Evolutionary conservation across 2,888 invertebrate species (phyloP).

Genomic region (Taphrorychus bicolor): DNA sequence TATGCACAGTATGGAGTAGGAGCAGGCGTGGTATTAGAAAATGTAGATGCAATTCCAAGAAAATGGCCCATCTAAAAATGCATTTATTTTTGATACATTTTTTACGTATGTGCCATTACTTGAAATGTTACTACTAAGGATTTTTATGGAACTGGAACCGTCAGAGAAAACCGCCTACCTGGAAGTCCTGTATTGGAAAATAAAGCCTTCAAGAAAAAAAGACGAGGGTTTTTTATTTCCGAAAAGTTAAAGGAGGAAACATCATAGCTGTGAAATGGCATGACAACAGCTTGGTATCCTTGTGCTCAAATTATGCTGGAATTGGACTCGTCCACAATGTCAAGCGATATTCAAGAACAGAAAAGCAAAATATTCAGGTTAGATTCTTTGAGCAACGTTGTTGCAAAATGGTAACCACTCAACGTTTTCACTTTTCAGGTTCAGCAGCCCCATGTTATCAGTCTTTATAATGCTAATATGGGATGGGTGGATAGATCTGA

Average conservation of each 20-base stretch:
- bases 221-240: too few relatives aligned
- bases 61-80: not conserved
- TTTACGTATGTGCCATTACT: slow-evolving; percentile 40
- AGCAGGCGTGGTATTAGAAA: slow-evolving; percentile 12
- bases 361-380: not conserved
- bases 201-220: not conserved
- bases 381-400: too few relatives aligned
- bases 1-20: slow-evolving; percentile 39
- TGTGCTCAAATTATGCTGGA: slow-evolving; percentile 32
- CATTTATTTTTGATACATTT: slow-evolving; percentile 45
- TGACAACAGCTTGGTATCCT: slow-evolving; percentile 39
- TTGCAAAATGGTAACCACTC: too few relatives aligned
- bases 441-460: too few relatives aligned
- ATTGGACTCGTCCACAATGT: not conserved
- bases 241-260: too few relatives aligned
- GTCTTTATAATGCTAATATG: too few relatives aligned
- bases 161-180: slow-evolving; percentile 38
- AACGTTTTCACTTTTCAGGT: too few relatives aligned
- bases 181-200: not conserved
- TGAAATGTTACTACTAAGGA: slow-evolving; percentile 25
- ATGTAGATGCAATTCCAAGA: slow-evolving; percentile 16
- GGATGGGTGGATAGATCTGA: too few relatives aligned
- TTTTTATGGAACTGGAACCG: slow-evolving; percentile 36
- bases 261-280: too few relatives aligned
- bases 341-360: not conserved